Evolutionary conservation across 2,797 vertebrate species (phyloP).

Genomic region (Betta splendens): DNA sequence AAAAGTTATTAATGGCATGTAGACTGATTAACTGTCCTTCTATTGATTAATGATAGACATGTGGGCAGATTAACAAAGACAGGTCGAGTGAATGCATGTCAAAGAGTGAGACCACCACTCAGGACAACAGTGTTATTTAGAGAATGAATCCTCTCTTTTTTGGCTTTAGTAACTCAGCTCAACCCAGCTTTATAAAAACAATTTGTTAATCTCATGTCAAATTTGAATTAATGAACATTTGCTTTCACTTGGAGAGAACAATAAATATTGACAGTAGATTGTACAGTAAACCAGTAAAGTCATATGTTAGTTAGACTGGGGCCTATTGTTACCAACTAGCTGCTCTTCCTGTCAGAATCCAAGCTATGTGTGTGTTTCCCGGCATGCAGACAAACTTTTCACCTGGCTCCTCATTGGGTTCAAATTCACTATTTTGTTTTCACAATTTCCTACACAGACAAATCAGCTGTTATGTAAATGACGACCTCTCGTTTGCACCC

Average conservation of each 20-base stretch:
- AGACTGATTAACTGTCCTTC: background rate
- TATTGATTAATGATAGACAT: background rate
- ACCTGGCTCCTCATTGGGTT: constrained; percentile 5
- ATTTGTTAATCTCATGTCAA: background rate
- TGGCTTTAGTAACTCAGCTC: constrained; percentile 4
- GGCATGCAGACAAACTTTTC: constrained; percentile 9
- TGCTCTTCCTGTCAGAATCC: background rate
- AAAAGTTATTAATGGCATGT: constrained; percentile 2
- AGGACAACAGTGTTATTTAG: constrained; percentile 13
- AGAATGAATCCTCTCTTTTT: constrained; percentile 4
- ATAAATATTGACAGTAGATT: background rate
- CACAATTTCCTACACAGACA: constrained; percentile 10
- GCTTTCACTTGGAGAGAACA: background rate
- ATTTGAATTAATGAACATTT: background rate
- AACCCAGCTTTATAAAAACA: background rate
- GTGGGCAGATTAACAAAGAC: background rate
- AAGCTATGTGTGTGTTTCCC: background rate
- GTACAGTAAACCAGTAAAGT: background rate
- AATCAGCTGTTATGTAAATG: constrained; percentile 20
- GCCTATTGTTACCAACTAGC: background rate
- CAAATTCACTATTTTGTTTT: constrained; percentile 3
- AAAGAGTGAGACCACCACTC: constrained; percentile 8
- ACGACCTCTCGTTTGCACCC: constrained; percentile 27
- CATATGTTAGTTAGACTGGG: background rate
- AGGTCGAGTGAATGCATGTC: background rate